phyloP scores from a whole-genome alignment of 2,888 invertebrate species.

The Artemia sinica region DNA sequence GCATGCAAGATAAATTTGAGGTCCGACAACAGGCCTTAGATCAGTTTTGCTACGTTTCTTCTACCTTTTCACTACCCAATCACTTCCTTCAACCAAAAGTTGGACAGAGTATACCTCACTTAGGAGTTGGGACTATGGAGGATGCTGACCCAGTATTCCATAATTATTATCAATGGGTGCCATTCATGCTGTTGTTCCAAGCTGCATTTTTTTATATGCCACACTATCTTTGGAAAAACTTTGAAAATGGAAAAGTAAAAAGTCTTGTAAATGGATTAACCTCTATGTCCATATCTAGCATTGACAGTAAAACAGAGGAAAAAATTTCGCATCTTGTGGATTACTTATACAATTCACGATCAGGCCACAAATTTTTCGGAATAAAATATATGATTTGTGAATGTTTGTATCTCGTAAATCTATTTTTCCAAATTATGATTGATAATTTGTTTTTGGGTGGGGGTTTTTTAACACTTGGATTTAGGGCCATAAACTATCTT shows the following conservation, averaged over 20 bases:
- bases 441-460: constrained; percentile 28
- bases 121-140: constrained; percentile 29
- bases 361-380: constrained; percentile 25
- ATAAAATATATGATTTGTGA: constrained; percentile 27
- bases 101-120: constrained; percentile 25
- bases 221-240: constrained; percentile 29
- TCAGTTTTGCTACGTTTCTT: constrained; percentile 28
- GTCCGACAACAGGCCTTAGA: constrained; percentile 25
- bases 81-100: constrained; percentile 23
- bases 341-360: constrained; percentile 25
- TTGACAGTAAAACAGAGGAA: constrained; percentile 21
- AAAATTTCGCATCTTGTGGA: constrained; percentile 24
- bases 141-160: constrained; percentile 28
- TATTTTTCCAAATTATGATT: constrained; percentile 29
- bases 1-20: constrained; percentile 26
- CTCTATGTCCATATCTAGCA: neutral
- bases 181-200: constrained; percentile 30
- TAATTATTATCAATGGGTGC: constrained; percentile 32
- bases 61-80: constrained; percentile 28
- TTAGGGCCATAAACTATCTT: constrained; percentile 27
- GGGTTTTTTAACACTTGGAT: constrained; percentile 29
- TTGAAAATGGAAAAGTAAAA: constrained; percentile 28
- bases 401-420: constrained; percentile 28
- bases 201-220: constrained; percentile 30
- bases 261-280: constrained; percentile 23